Conservation (phyloP, 2,888 invertebrate species). For the Neocrepidodera transversa region DNA sequence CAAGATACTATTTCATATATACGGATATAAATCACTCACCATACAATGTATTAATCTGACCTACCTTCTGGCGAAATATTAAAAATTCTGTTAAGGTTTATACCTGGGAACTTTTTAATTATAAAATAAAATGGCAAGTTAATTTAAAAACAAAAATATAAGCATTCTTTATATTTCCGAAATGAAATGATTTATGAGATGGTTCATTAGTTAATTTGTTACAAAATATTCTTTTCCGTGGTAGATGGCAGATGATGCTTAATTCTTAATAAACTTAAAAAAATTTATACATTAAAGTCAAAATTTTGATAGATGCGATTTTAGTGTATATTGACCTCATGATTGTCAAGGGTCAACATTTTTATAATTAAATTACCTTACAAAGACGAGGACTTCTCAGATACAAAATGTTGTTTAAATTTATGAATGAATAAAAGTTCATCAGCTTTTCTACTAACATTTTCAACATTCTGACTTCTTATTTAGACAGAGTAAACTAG, state of each 20-base stretch:
- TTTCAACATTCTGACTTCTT: too few species aligned
- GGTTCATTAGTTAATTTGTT: constrained; percentile 25
- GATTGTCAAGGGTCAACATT: too few species aligned
- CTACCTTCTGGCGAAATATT: constrained; percentile 6
- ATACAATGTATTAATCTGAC: constrained; percentile 10
- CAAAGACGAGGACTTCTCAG: too few species aligned
- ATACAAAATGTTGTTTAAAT: too few species aligned
- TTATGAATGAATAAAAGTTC: too few species aligned
- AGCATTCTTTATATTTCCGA: constrained; percentile 6
- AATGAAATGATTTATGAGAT: constrained; percentile 19
- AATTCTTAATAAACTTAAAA: too few species aligned
- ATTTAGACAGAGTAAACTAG: too few species aligned
- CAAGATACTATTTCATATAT: background rate
- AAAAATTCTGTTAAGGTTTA: constrained; percentile 11
- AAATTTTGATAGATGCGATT: too few species aligned
- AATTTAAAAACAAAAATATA: constrained; percentile 18
- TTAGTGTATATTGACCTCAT: too few species aligned
- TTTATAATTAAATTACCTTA: too few species aligned
- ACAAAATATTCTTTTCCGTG: constrained; percentile 15
- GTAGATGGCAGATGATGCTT: background rate
- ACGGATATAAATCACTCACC: background rate
- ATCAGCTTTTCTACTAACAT: too few species aligned
- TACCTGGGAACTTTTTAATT: constrained; percentile 29
- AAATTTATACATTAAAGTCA: too few species aligned
- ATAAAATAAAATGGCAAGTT: constrained; percentile 14